phyloP scores from a whole-genome alignment of 2,113 vertebrate species.

The Callipepla squamata region DNA sequence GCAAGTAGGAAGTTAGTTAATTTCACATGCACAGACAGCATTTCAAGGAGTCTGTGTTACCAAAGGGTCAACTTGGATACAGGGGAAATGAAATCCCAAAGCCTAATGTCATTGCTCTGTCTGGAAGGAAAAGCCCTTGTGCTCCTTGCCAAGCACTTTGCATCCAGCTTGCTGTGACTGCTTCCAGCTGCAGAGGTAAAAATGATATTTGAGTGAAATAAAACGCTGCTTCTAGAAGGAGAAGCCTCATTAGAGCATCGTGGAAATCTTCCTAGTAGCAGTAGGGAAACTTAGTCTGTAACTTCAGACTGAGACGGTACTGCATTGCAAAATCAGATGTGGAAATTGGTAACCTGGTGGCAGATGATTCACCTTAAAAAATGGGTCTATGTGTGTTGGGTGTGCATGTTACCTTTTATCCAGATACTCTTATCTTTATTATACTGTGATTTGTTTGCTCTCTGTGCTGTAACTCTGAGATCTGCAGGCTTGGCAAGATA shows the following conservation, averaged over 20 bases:
- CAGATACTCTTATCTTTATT: not conserved
- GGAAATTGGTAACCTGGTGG: not conserved
- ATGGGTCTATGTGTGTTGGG: not conserved
- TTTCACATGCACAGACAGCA: conserved; percentile 18
- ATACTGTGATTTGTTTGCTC: not conserved
- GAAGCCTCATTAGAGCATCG: not conserved
- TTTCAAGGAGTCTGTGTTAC: not conserved
- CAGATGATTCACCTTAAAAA: not conserved
- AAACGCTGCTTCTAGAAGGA: not conserved
- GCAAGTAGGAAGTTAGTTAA: conserved; percentile 1
- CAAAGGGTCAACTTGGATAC: not conserved
- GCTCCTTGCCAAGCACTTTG: conserved; percentile 21
- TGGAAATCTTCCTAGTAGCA: not conserved
- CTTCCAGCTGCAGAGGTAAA: not conserved
- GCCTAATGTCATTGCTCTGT: not conserved
- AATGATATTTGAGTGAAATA: not conserved
- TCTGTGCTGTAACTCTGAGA: not conserved
- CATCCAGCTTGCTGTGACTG: not conserved
- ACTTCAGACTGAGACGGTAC: not conserved
- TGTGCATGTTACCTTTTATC: not conserved
- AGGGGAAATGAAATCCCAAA: conserved; percentile 14
- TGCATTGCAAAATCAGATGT: not conserved
- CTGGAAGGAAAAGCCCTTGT: conserved; percentile 24
- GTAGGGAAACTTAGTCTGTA: not conserved
- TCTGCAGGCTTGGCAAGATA: not conserved